A percentile compares a stretch with the other conserved stretches of the same genome.
Evolutionary conservation across 2,797 vertebrate genomes (phyloP).

Genomic region (Spinibarbus caldwelli): DNA sequence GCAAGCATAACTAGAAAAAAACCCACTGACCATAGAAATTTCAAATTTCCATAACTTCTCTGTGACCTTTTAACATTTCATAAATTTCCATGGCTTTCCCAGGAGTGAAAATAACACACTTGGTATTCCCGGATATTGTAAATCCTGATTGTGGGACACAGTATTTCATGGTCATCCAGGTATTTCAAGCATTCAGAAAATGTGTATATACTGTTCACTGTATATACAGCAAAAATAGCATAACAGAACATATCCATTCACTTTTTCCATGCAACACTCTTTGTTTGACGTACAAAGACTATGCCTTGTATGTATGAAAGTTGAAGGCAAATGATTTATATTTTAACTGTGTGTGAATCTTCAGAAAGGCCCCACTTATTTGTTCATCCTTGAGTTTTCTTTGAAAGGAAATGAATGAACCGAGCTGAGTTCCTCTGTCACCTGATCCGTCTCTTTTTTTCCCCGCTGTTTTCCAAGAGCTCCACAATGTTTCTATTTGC

Average conservation of each 20-base stretch:
- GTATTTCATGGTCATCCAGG: neutral
- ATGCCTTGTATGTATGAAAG: neutral
- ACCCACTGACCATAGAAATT: neutral
- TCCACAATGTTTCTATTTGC: constrained; percentile 28
- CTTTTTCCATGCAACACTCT: neutral
- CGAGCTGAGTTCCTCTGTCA: neutral
- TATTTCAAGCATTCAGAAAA: neutral
- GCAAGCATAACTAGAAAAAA: neutral
- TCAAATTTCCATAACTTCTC: neutral
- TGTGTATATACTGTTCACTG: neutral
- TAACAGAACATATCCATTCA: neutral
- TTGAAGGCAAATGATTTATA: neutral
- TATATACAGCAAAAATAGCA: neutral
- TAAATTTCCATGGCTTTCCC: neutral
- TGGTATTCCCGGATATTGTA: neutral
- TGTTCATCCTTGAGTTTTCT: constrained; percentile 14
- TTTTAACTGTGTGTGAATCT: neutral
- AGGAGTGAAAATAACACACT: neutral
- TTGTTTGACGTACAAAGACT: neutral
- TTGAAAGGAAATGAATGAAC: constrained; percentile 37
- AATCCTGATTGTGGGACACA: neutral
- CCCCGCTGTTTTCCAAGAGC: neutral
- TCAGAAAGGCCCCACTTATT: neutral
- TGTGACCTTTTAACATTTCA: constrained; percentile 4
- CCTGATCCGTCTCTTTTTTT: constrained; percentile 17